Conservation (phyloP, 2,113 vertebrate genomes). For the Oryzias curvinotus region DNA sequence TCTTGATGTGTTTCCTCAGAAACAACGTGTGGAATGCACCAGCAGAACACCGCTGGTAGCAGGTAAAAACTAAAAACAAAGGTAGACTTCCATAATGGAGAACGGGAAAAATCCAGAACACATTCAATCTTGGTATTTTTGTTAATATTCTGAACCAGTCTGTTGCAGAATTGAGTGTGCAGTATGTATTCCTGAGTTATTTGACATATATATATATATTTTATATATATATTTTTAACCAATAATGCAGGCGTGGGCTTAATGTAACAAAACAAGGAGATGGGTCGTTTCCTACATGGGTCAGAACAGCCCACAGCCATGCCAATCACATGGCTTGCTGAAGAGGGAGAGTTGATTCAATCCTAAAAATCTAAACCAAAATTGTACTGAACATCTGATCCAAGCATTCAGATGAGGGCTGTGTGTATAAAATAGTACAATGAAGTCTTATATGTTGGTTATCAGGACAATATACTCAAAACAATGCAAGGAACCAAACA, state of each 20-base stretch:
- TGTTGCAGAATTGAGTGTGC: conserved; percentile 60
- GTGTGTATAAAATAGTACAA: conserved; percentile 52
- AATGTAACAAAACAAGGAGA: conserved; percentile 42
- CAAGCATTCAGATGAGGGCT: conserved; percentile 38
- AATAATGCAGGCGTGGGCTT: conserved; percentile 50
- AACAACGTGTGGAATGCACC: conserved; percentile 26
- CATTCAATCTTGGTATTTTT: conserved; percentile 31
- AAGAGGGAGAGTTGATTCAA: background rate
- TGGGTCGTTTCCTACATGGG: conserved; percentile 32
- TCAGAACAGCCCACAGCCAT: conserved; percentile 60
- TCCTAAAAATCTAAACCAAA: conserved; percentile 13
- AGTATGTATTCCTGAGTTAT: conserved; percentile 76
- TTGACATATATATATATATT: conserved; percentile 15
- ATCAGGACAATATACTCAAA: conserved; percentile 60
- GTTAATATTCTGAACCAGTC: conserved; percentile 51
- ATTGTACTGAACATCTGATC: conserved; percentile 24
- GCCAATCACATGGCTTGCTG: conserved; percentile 30
- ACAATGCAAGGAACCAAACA: conserved; percentile 60
- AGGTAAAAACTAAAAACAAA: conserved; percentile 18
- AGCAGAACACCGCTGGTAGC: conserved; percentile 33
- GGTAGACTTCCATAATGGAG: background rate
- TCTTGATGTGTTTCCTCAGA: conserved; percentile 19
- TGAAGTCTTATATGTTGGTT: conserved; percentile 67
- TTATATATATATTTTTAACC: conserved; percentile 27
- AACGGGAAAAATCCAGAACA: conserved; percentile 9